These are phyloP conservation scores for Trachops cirrhosus DNA, from an alignment of 2,797 vertebrate genomes.

Conservation along the genomic window DNA sequence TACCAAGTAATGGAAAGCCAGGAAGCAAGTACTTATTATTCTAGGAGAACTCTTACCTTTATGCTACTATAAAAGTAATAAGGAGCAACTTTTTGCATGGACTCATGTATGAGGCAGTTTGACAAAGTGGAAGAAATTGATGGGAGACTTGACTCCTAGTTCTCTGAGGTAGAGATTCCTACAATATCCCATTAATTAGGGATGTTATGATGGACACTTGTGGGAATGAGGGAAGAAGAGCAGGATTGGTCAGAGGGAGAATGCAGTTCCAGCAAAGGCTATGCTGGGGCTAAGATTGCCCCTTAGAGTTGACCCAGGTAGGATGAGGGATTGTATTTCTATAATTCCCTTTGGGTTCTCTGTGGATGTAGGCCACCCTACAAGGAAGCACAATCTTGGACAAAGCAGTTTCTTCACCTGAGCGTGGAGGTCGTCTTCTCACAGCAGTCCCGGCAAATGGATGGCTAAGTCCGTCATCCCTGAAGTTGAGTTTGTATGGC, in stretches of 20 bases:
- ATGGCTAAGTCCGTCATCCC: not conserved
- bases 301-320: not conserved
- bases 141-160: not conserved
- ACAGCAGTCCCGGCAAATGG: not conserved
- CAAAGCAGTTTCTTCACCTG: not conserved
- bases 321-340: not conserved
- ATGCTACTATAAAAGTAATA: constrained; percentile 18
- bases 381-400: not conserved
- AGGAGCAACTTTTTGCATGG: not conserved
- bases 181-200: not conserved
- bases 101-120: not conserved
- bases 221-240: not conserved
- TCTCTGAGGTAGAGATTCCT: not conserved
- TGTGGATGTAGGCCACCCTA: not conserved
- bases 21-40: constrained; percentile 65
- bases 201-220: not conserved
- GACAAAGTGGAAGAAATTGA: not conserved
- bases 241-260: not conserved
- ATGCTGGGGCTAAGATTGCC: fast-evolving
- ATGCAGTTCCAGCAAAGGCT: fast-evolving
- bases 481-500: not conserved
- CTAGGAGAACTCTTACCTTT: constrained; percentile 62
- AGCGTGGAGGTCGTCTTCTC: not conserved
- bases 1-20: constrained; percentile 58
- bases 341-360: not conserved